Base-by-base conservation (phyloP, 2,113 vertebrate species). In the Paedocypris sp. region DNA sequence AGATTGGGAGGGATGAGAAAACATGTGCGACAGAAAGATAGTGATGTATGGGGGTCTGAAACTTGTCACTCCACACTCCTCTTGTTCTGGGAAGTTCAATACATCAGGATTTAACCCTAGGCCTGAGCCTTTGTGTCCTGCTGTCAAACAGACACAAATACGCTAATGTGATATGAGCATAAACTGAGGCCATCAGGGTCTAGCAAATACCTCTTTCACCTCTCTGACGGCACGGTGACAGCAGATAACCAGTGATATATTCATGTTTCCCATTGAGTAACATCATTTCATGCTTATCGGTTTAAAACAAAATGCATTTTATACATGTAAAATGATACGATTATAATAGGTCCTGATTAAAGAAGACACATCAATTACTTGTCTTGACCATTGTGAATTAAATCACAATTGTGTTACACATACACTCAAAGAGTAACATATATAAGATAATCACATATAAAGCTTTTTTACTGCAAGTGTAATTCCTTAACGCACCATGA, bases 91-190 rank as follows among this genome's bases (percentile, higher is more conserved):
- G 35, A 26, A 39, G 60, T 13, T 8, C 66, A 52, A 48, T 54
- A 47, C 16, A 13, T 35, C 36, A n/a, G 19, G 57, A 41, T 42
- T 53, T 43, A 66, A 66, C 68, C 64, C 29, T 9, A 20, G 61
- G 54, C 57, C 59, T 6, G 18, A 18, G 20, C 39, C 57, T 60
- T 71, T 65, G 62, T 67, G 16, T 35, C 54, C 4, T 11, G 19
- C 71, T 71, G 73, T 75, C 70, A 71, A 61, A 53, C 45, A 15
- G 22, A 64, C 49, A 73, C 60, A 66, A 63, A 69, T 43, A 53
- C 32, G 22, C 15, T 66, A 71, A 73, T 31, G 22, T 53, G 67
- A 73, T 60, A 66, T 66, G 57, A 35, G 35, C 35, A 53, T 18
- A n/a, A n/a, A 51, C 32, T 42, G 23, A 70, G 8, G 15, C 33